These are phyloP conservation scores for Rhinatrema bivittatum DNA, from an alignment of 2,797 vertebrate genomes.

Conservation along the genomic window DNA sequence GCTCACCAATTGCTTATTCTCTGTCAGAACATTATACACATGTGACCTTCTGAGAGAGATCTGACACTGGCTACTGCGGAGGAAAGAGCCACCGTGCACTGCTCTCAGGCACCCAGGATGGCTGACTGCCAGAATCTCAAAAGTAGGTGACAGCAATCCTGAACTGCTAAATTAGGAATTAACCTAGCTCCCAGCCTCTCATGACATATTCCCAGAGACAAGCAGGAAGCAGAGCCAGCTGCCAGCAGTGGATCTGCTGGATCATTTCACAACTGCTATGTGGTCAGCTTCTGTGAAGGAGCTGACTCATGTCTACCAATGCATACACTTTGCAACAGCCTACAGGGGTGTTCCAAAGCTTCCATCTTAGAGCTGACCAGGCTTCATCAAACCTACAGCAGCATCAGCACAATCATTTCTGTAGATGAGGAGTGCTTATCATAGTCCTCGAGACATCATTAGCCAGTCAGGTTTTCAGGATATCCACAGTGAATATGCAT, in stretches of 20 bases:
- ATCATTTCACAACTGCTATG: conserved; percentile 25
- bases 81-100: background rate
- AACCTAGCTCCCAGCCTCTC: conserved; percentile 4
- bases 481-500: too few relatives aligned
- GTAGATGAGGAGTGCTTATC: too few relatives aligned
- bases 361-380: too few relatives aligned
- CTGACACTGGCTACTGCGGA: conserved; percentile 1
- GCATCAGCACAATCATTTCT: too few relatives aligned
- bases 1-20: too few relatives aligned
- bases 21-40: too few relatives aligned
- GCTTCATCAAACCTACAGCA: too few relatives aligned
- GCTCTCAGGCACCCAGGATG: conserved; percentile 7
- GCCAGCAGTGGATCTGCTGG: conserved; percentile 5
- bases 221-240: conserved; percentile 19
- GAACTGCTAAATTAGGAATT: conserved; percentile 11
- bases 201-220: conserved; percentile 5
- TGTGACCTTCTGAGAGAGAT: too few relatives aligned
- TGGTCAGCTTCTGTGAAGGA: conserved; percentile 11
- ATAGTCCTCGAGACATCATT: too few relatives aligned
- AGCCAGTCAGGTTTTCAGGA: too few relatives aligned
- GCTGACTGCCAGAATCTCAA: conserved; percentile 14
- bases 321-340: background rate
- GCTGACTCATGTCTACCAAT: conserved; percentile 19
- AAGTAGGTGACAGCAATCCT: too few relatives aligned
- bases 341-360: too few relatives aligned